Evolutionary conservation across 2,888 invertebrate genomes (phyloP).

Genomic region (Ennomos erosarius): DNA sequence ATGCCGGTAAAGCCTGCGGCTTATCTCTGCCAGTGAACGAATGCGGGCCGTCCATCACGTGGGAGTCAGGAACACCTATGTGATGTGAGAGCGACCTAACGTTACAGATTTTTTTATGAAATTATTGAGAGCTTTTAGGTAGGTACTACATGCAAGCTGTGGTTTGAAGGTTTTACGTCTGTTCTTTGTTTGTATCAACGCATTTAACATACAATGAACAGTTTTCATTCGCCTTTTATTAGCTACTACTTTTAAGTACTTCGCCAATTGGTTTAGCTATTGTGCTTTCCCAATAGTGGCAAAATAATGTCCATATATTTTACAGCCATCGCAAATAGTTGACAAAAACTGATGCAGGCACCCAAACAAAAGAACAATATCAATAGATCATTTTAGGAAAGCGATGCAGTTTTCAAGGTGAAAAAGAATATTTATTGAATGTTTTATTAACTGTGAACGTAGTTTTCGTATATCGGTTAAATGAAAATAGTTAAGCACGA

Average conservation of each 20-base stretch:
- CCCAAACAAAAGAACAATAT: conserved; percentile 37
- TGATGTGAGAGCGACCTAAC: conserved; percentile 36
- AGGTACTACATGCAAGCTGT: too few species aligned
- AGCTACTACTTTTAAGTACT: too few species aligned
- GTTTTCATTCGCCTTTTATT: too few species aligned
- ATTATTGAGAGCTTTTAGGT: background rate
- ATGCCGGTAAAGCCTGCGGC: conserved; percentile 47
- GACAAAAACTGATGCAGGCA: conserved; percentile 24
- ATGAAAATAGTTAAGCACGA: conserved; percentile 45
- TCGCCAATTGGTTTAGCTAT: too few species aligned
- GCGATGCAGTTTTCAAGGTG: conserved; percentile 33
- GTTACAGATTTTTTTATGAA: conserved; percentile 21
- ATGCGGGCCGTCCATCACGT: conserved; percentile 51
- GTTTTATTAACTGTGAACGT: conserved; percentile 47
- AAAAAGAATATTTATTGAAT: conserved; percentile 41
- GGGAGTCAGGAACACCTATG: conserved; percentile 28
- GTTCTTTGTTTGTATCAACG: too few species aligned
- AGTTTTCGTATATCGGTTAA: conserved; percentile 38
- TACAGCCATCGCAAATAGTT: conserved; percentile 17
- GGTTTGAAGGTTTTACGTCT: too few species aligned
- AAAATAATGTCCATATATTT: conserved; percentile 15
- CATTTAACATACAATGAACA: background rate
- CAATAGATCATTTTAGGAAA: conserved; percentile 40
- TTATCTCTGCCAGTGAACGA: conserved; percentile 53
- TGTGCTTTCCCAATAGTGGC: conserved; percentile 1